Base-by-base conservation (phyloP, 2,888 invertebrate species). In the Dromius quadrimaculatus region DNA sequence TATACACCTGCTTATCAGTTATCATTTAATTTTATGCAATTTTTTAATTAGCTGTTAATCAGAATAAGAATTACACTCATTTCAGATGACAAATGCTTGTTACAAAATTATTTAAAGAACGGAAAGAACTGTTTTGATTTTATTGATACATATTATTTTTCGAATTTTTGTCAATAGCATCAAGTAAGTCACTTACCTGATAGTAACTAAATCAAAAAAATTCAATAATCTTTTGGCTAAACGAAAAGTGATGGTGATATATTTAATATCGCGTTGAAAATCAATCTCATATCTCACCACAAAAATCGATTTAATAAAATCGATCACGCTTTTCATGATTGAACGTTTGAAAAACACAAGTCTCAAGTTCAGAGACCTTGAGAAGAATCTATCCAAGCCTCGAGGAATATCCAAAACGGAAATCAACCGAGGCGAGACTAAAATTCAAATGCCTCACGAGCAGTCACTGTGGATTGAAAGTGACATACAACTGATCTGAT, bases 231-330 rank as follows among this genome's bases (percentile, higher is more conserved):
- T n/a, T n/a, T n/a, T n/a, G n/a, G n/a, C n/a, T n/a, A n/a, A n/a
- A n/a, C n/a, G n/a, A n/a, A n/a, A n/a, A n/a, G n/a, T 6, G 5
- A 32, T 32, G 5, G 32, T 32, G 32, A 5, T 32, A 32, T 6
- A 32, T 32, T 32, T 32, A 32, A 32, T 6, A 32, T 32, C 9
- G 32, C 9, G 5, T 32, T 32, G 5, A 32, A 32, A 32, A 32
- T n/a, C n/a, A n/a, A n/a, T n/a, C n/a, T n/a, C n/a, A 41, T 19
- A 20, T 20, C 22, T 13, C 23, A 20, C 47, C 47, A 47, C 47
- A 47, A 22, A 22, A 47, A 47, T 47, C 47, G 47, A 47, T 47
- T 47, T 47, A 47, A 47, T 47, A 47, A 47, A 47, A 47, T 47
- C 22, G 47, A 13, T 19, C 20, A 3, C 13, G 47, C 11, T 47